These are phyloP conservation scores for Bruchidius siliquastri DNA, from an alignment of 2,888 invertebrate genomes.

Conservation along the genomic window DNA sequence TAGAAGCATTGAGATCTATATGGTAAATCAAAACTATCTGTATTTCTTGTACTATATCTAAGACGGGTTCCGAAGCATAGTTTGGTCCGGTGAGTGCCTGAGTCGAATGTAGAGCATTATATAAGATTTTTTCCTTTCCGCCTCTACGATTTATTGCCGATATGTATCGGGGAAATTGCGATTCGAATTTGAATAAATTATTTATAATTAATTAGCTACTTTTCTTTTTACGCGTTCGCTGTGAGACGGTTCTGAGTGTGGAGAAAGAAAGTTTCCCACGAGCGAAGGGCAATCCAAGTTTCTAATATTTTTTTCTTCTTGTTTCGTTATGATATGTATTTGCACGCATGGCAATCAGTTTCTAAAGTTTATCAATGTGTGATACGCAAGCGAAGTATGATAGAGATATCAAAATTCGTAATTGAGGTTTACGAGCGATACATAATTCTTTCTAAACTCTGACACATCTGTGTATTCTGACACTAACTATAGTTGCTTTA, in stretches of 20 bases:
- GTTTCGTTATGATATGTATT: background rate
- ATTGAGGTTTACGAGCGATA: too few species aligned
- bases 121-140: constrained; percentile 17
- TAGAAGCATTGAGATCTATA: too few species aligned
- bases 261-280: constrained; percentile 21
- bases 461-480: too few species aligned
- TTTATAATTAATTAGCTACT: constrained; percentile 20
- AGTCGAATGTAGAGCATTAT: constrained; percentile 17
- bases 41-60: background rate
- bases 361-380: background rate
- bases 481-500: too few species aligned
- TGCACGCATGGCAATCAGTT: background rate
- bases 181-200: constrained; percentile 25
- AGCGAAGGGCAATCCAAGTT: constrained; percentile 10
- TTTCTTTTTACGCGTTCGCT: constrained; percentile 14
- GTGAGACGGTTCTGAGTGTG: constrained; percentile 11
- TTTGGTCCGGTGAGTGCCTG: constrained; percentile 4
- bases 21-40: too few species aligned
- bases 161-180: constrained; percentile 21
- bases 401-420: too few species aligned
- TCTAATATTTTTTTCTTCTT: constrained; percentile 7
- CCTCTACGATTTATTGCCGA: constrained; percentile 17
- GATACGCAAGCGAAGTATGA: background rate
- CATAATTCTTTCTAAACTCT: too few species aligned
- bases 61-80: background rate